Base-by-base conservation (phyloP, 2,888 invertebrate species). In the Lithophane semibrunnea region DNA sequence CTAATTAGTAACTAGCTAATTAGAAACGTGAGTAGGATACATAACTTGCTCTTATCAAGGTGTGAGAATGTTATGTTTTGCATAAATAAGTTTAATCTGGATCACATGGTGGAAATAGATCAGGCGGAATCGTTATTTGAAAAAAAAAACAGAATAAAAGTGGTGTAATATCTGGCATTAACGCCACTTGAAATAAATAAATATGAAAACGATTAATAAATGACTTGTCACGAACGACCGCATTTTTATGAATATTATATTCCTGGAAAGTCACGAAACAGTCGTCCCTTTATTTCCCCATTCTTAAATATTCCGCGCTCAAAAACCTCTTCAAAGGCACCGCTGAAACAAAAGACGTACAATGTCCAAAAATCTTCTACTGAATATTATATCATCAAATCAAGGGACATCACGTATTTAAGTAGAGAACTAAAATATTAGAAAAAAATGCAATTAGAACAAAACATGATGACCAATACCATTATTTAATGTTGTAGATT, bases 1-100 rank as follows among this genome's bases (percentile, higher is more conserved):
- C 61, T 81, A 77, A 83, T 85, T 85, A 85, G 76, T 63, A 54
- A 61, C 56, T 47, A 77, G 82, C 65, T 83, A 83, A 83, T 85
- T 77, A 83, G 77, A 63, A 77, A 83, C 82, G 42, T 69, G 61
- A 82, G 71, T 44, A 60, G 73, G 42, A 71, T 81, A 72, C 76
- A 58, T 47, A 49, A 61, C 61, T 63, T 71, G 54, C 52, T 84
- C 52, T 58, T 21, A 16, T 56, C 42, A 18, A 56, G 56, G 67
- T 71, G 72, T 65, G 24, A 58, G 12, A 37, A 69, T 5, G 54
- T 75, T 75, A 75, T 70, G 29, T 64, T 68, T 68, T 58, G 37
- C 29, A 47, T 56, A 37, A 52, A 24, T 52, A 44, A 18, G 52
- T 49, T 16, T 66, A 8, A 7, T n/a, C 21, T 21, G 3, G 24